These are phyloP conservation scores for Sepioteuthis lessoniana DNA, from an alignment of 2,888 invertebrate species.

Conservation along the genomic window DNA sequence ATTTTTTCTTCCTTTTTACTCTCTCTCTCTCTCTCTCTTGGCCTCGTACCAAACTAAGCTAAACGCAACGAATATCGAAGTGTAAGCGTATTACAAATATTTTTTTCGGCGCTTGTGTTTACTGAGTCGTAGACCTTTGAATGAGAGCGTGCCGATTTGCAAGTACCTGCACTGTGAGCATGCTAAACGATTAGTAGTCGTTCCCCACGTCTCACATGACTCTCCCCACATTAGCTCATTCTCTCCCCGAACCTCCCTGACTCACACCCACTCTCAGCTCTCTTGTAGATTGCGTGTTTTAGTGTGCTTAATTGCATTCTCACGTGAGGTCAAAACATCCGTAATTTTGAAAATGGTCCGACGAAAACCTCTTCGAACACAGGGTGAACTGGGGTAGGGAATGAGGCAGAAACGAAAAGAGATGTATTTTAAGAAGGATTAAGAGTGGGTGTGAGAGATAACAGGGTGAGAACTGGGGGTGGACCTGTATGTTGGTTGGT, in stretches of 20 bases:
- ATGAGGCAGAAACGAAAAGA: not conserved
- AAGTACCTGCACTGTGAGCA: not conserved
- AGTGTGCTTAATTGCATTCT: slow-evolving; percentile 8
- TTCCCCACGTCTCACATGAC: not conserved
- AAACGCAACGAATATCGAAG: not conserved
- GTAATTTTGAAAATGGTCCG: slow-evolving; percentile 2
- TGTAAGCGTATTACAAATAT: not conserved
- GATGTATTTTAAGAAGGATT: not conserved
- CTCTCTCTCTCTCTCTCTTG: no score
- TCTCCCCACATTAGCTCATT: not conserved
- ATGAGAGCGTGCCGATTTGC: not conserved
- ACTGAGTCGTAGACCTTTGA: not conserved
- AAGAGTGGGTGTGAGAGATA: no score
- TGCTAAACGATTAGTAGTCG: not conserved
- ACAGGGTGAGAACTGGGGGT: not conserved
- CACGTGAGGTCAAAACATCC: slow-evolving; percentile 33
- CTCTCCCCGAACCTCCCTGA: not conserved
- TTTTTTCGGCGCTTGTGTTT: not conserved
- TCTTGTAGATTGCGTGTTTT: not conserved
- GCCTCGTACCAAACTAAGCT: not conserved
- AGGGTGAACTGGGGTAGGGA: not conserved
- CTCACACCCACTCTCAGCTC: not conserved
- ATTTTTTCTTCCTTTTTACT: no score
- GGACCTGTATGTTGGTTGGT: no score
- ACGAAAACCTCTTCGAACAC: not conserved